Conservation (phyloP, 2,888 invertebrate species). For the Eledona agricola region DNA sequence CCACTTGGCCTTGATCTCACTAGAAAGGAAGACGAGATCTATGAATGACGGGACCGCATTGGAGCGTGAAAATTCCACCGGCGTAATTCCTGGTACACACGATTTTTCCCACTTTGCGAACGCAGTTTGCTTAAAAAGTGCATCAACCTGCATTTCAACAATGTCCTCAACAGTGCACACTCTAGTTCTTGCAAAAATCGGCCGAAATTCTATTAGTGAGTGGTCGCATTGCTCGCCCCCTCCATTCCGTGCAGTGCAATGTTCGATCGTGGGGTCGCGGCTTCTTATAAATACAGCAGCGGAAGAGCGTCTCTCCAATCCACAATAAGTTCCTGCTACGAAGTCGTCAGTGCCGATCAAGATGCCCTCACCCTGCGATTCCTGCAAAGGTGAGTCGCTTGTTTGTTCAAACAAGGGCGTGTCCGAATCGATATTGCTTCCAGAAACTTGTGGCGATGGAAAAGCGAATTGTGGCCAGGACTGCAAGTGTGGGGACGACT, state of each 20-base stretch:
- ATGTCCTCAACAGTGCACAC: neutral
- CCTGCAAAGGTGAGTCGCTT: constrained; percentile 66
- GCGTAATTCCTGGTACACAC: too few species aligned
- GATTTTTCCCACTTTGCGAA: constrained; percentile 3
- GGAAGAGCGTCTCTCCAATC: constrained; percentile 23
- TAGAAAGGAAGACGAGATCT: constrained; percentile 30
- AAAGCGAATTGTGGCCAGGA: constrained; percentile 65
- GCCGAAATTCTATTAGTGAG: neutral
- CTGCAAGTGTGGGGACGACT: constrained; percentile 68
- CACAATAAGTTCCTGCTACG: constrained; percentile 2
- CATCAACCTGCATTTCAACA: too few species aligned
- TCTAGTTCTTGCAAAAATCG: constrained; percentile 8
- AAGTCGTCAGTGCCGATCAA: constrained; percentile 32
- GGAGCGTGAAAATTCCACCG: constrained; percentile 25
- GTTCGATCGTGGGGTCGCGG: constrained; percentile 60
- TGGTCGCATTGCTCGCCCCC: constrained; percentile 59
- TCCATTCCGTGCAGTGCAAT: constrained; percentile 63
- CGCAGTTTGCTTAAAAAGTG: neutral
- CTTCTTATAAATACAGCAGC: constrained; percentile 41
- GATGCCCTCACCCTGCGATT: constrained; percentile 69
- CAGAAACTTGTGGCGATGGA: constrained; percentile 67
- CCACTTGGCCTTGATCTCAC: constrained; percentile 28
- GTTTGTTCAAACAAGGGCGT: too few species aligned
- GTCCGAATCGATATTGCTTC: constrained; percentile 39
- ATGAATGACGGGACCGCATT: constrained; percentile 21